Evolutionary conservation across 1,140 invertebrate genomes (phyloP), one percentile per base, ranked within the genome.

Genomic region (Diabrotica virgifera): DNA sequence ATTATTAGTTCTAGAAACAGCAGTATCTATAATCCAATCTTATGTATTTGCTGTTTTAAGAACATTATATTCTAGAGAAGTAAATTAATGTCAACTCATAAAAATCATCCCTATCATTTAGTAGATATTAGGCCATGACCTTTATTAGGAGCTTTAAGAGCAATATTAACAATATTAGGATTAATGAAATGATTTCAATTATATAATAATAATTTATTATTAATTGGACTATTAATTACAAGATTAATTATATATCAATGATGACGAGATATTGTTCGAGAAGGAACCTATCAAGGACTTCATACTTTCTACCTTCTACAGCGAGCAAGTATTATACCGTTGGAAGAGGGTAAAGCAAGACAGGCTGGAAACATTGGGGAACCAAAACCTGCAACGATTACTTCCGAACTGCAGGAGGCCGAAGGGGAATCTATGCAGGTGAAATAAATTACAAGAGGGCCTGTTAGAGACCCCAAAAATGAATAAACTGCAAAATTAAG

Each of bases 211-310:
- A 72, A 77, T 68, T 72, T 85, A 75, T 75, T 85, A 67, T 67
- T 80, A 51, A 65, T 84, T 72, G 78, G 80, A 56, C 68, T 80
- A 65, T 62, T 82, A 67, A 80, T 79, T 73, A 80, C 77, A 57
- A 62, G 80, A 59, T 65, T 85, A 74, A 81, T 80, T 65, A 78
- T 82, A 78, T 78, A 73, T 74, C 83, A 86, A 84, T 88, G 85
- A 84, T 88, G 86, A 83, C 85, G 85, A 75, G 85, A 85, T 81
- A 74, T 85, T n/a, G 77, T 72, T 36, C 84, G 83, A 66, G 83
- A 86, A 82, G 76, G 80, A 73, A 84, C 84, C 0, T 83, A 79
- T 68, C 83, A 86, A 84, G 84, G 83, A 46, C 67, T 72, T 9
- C 82, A 85, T 72, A 79, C 79, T n/a, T 62, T 70, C n/a, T n/a